Evolutionary conservation across 2,797 vertebrate genomes (phyloP).

Genomic region (Sebastiscus albofasciatus): DNA sequence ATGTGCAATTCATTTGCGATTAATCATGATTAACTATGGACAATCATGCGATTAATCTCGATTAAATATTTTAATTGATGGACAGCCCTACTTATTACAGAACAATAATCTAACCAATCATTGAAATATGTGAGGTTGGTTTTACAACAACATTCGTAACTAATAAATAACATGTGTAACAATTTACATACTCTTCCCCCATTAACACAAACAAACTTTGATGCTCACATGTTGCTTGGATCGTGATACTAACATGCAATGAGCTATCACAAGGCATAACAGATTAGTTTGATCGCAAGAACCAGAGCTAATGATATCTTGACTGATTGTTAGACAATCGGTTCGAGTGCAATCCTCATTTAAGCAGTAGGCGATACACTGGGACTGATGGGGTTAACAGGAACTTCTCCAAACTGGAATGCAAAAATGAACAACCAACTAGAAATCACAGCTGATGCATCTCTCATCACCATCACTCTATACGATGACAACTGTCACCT

Average conservation of each 20-base stretch:
- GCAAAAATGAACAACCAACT: not conserved
- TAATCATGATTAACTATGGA: too few relatives aligned
- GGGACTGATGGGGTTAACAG: not conserved
- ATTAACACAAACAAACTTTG: not conserved
- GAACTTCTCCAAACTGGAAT: not conserved
- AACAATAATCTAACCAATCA: not conserved
- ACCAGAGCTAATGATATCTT: not conserved
- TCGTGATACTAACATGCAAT: not conserved
- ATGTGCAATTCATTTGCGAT: too few relatives aligned
- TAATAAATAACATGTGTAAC: not conserved
- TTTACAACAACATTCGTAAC: not conserved
- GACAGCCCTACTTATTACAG: not conserved
- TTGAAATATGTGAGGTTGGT: not conserved
- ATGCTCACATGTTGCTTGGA: not conserved
- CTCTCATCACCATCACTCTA: not conserved
- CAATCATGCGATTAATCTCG: too few relatives aligned
- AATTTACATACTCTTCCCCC: too few relatives aligned
- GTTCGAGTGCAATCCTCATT: not conserved
- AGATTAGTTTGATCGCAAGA: not conserved
- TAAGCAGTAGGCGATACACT: not conserved
- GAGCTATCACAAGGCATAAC: not conserved
- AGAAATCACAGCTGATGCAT: not conserved
- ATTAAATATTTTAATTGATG: too few relatives aligned
- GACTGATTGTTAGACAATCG: not conserved
- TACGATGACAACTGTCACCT: conserved; percentile 3